Evolutionary conservation across 2,888 invertebrate genomes (phyloP), one percentile per base, ranked within the genome.

Genomic region (Phengaris arion): DNA sequence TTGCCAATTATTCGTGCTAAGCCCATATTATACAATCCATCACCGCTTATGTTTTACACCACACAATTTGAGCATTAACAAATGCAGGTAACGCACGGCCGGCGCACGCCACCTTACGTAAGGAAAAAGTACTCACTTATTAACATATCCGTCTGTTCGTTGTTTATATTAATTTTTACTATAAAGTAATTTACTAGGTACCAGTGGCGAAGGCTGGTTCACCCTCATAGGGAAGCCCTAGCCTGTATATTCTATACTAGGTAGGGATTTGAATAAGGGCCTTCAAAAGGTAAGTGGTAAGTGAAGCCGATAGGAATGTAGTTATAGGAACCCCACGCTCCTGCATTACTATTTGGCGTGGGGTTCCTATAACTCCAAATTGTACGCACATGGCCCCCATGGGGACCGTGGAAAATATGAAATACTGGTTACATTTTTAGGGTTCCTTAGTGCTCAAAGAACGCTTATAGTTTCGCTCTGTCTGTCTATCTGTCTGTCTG

Each of bases 21-120:
- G 35, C 35, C 35, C 35, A 35, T 2, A 3, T 35, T 2, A 3
- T 35, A 35, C 35, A 7, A 10, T n/a, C 45, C 57, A 12, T 22
- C 10, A 13, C 15, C 51, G 55, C 74, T 68, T 22, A 2, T 76
- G 68, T 2, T 76, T 79, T 74, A 48, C 15, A 10, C 74, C 77
- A 10, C 55, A 70, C 15, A 52, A 12, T 55, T 69, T 46, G 68
- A 78, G 74, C 77, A 77, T 75, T 76, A 77, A 76, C 76, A 77
- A 77, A 77, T 76, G 77, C 76, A 69, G 74, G 80, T 77, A 79
- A 77, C 79, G 79, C 78, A 78, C 77, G 64, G 78, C 72, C 78
- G 78, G 74, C 76, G 77, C 79, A 81, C 80, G 80, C 78, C 51
- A 80, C 55, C 74, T 81, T 80, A 79, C 81, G 80, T 78, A 80